Base-by-base conservation (phyloP, 2,113 vertebrate genomes). In the Rhea americana region DNA sequence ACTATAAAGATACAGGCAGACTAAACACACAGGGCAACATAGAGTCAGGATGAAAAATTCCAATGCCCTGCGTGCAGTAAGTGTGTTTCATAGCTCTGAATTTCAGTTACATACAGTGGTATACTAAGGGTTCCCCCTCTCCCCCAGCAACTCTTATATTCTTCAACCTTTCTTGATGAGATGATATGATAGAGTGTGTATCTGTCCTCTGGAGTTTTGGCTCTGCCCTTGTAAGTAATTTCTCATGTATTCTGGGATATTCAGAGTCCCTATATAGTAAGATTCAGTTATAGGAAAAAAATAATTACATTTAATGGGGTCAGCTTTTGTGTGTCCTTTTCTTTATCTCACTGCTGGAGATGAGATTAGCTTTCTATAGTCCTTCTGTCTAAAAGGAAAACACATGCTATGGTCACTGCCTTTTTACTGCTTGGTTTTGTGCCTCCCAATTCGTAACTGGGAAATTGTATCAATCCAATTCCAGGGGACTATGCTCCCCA, bases 1-100 rank as follows among this genome's bases (percentile, higher is more conserved):
- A 47, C 51, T 20, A 74, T 56, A 90, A 93, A 96, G 95, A 96
- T 93, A 95, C 81, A 90, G 93, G 86, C 92, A 94, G 93, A 95
- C 94, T 95, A 96, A 96, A 95, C 93, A 95, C 5, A 88, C 62
- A 79, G 74, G 83, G 81, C 71, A 90, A 87, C 2, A 41, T 2
- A 70, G 72, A 96, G 91, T 93, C 85, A 81, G 77, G 87, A 90
- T 35, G 72, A 94, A 93, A 90, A 95, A 93, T 83, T 94, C 90
- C 86, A 32, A 74, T 76, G n/a, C 59, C 58, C 71, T 93, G 88
- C 71, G 80, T 71, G 66, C 67, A 67, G 4, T 43, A 63, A 70
- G 17, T 17, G 17, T 24, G 41, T 79, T 92, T 87, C 53, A 81
- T 62, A 89, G 28, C 88, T 87, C 83, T 50, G 72, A 19, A 82